Conservation (phyloP, 2,888 invertebrate species). For the Acholoe squamosa region DNA sequence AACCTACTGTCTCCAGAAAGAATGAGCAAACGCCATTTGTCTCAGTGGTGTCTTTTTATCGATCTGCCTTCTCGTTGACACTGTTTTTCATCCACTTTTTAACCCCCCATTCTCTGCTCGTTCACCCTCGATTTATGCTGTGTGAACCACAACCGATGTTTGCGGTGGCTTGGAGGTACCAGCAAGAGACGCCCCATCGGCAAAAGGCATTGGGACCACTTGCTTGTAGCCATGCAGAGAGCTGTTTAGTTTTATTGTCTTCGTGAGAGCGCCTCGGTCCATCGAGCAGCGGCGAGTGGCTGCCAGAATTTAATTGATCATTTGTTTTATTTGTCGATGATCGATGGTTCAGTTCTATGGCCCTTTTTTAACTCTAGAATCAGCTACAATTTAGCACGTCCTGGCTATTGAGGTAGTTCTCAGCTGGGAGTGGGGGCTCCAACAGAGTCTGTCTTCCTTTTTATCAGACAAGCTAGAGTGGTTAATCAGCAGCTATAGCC, state of each 20-base stretch:
- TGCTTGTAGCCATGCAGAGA: not conserved
- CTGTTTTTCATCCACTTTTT: not conserved
- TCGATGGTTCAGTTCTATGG: not conserved
- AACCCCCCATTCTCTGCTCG: not conserved
- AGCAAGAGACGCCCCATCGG: not conserved
- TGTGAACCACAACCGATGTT: slow-evolving; percentile 20
- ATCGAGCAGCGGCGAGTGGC: not conserved
- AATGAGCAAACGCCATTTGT: not conserved
- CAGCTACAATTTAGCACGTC: not conserved
- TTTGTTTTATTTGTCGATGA: not conserved
- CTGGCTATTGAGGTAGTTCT: not conserved
- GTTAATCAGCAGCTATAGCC: not conserved
- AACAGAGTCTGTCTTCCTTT: not conserved
- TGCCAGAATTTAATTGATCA: slow-evolving; percentile 15
- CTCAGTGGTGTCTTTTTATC: not conserved
- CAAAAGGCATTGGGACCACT: not conserved
- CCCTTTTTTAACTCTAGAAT: not conserved
- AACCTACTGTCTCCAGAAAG: not conserved
- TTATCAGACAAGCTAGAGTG: not conserved
- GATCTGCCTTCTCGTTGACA: not conserved
- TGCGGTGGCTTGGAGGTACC: not conserved
- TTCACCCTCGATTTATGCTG: slow-evolving; percentile 18
- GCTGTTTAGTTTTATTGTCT: not conserved
- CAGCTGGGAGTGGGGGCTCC: not conserved
- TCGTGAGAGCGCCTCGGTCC: not conserved